Percentiles rank a stretch among this genome's conserved stretches.
Conservation (phyloP, 92 coral and sea anemone genomes). For the Palythoa grandiflora region DNA sequence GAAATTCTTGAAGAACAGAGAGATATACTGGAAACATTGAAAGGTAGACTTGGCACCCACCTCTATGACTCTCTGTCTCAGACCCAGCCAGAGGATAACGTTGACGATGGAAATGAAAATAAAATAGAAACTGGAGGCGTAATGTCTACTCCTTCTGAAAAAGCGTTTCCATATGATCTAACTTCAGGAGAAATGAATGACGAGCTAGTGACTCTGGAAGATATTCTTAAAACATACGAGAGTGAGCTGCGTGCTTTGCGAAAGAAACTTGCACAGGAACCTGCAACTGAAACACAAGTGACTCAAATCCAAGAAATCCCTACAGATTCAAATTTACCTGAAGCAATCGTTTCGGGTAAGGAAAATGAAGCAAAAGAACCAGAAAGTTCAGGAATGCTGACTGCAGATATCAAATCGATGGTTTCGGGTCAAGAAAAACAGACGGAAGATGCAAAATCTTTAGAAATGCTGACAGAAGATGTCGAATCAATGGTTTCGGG, state of each 20-base stretch:
- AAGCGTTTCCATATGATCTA: conserved; percentile 18
- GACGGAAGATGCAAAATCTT: too few species aligned
- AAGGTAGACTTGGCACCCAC: conserved; percentile 59
- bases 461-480: too few species aligned
- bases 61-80: conserved; percentile 50
- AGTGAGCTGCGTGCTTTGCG: conserved; percentile 58
- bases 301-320: background rate
- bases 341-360: too few species aligned
- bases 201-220: conserved; percentile 66
- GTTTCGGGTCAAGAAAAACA: too few species aligned
- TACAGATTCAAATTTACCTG: too few species aligned
- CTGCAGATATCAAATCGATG: too few species aligned
- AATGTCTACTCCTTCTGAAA: background rate
- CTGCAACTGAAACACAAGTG: background rate
- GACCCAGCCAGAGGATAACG: background rate
- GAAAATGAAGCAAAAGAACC: too few species aligned
- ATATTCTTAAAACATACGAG: conserved; percentile 70
- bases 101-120: background rate
- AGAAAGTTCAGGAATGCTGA: too few species aligned
- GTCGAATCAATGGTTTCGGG: too few species aligned
- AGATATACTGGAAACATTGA: conserved; percentile 45
- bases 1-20: conserved; percentile 65
- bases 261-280: conserved; percentile 57
- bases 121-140: background rate
- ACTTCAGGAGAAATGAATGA: conserved; percentile 63